phyloP scores from a whole-genome alignment of 2,113 vertebrate genomes.

The Amphilophus citrinellus region DNA sequence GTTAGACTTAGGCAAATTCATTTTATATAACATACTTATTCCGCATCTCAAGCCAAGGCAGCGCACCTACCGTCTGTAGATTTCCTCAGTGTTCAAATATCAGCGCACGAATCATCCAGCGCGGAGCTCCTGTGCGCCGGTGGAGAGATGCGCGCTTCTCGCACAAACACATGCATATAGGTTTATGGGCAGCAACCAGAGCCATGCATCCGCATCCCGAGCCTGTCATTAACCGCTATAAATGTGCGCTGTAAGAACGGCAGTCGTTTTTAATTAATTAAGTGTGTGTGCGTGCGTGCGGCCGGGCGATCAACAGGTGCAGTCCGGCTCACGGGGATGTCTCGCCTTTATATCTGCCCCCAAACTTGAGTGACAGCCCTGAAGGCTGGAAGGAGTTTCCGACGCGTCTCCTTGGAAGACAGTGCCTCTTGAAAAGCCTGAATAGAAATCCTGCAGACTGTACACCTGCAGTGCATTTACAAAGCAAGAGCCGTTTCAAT shows the following conservation, averaged over 20 bases:
- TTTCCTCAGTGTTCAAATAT: neutral
- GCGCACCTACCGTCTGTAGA: conserved; percentile 21
- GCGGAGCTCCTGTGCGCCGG: conserved; percentile 25
- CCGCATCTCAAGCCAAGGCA: neutral
- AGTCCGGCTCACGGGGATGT: neutral
- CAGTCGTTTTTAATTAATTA: neutral
- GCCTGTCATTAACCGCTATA: neutral
- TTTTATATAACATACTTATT: neutral
- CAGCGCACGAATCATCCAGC: neutral
- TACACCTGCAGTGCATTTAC: neutral
- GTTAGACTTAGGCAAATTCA: neutral
- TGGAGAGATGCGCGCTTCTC: conserved; percentile 29
- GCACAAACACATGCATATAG: neutral
- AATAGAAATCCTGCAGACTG: neutral
- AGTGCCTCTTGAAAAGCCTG: neutral
- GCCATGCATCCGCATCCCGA: neutral
- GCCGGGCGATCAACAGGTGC: conserved; percentile 12
- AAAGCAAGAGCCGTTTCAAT: neutral
- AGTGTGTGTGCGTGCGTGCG: neutral
- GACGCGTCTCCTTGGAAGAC: neutral
- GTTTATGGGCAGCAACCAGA: neutral
- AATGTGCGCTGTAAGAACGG: neutral
- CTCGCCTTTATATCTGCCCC: conserved; percentile 3
- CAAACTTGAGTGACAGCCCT: conserved; percentile 37
- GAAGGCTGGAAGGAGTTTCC: neutral